Conservation (phyloP, 64 coral and sea anemone genomes). For the Pachyseris speciosa region DNA sequence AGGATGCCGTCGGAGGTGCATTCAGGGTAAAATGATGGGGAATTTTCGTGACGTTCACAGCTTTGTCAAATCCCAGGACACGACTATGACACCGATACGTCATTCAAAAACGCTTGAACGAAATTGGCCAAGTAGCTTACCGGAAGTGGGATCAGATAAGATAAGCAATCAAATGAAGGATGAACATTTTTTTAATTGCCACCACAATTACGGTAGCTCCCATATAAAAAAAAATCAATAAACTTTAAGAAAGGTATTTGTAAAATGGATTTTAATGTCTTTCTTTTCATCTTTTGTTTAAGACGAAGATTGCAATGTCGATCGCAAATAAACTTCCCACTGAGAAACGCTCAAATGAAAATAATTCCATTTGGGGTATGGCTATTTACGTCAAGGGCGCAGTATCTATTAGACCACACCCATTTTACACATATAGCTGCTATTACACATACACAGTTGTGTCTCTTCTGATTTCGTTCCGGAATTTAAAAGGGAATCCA, state of each 20-base stretch:
- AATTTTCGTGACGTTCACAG: constrained; percentile 1
- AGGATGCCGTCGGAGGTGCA: neutral
- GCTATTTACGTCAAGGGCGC: neutral
- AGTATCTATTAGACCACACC: neutral
- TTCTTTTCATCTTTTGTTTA: neutral
- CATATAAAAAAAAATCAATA: neutral
- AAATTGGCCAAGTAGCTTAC: neutral
- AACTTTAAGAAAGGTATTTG: neutral
- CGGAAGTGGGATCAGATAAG: constrained; percentile 18
- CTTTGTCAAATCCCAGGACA: neutral
- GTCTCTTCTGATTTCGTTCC: no score
- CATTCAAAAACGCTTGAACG: neutral
- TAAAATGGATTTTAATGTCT: neutral
- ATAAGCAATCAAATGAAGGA: constrained; percentile 28
- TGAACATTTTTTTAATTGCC: neutral
- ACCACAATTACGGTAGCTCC: neutral
- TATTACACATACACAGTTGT: no score
- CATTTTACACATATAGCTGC: neutral
- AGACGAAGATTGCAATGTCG: neutral
- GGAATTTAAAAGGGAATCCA: no score
- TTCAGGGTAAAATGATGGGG: neutral
- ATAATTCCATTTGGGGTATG: no score
- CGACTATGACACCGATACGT: neutral
- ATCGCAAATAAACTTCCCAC: no score
- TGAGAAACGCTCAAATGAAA: no score